Evolutionary conservation across 2,888 invertebrate genomes (phyloP), one percentile per base, ranked within the genome.

Genomic region (Tigriopus californicus): DNA sequence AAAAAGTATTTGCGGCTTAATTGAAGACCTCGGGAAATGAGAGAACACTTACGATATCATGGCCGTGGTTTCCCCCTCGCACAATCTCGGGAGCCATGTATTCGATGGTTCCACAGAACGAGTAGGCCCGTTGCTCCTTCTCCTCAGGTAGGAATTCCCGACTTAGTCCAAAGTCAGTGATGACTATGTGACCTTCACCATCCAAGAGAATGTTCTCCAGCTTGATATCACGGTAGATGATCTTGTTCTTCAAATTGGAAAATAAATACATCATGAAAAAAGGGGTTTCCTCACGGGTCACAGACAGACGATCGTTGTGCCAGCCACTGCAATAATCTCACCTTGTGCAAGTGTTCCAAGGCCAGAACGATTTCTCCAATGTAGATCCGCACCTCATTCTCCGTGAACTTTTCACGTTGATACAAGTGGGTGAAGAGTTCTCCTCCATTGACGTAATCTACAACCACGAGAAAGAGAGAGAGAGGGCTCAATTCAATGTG

Each of bases 61-160:
- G 94, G 22, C 95, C 95, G 65, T 82, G 80, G 60, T 81, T 82
- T 62, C 89, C 88, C 60, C 89, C 87, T 67, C 83, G 74, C 42
- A 80, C 77, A 41, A 81, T 77, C 70, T 81, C 87, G 0, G 89
- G 94, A 20, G 94, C 94, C 95, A 97, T 97, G 73, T 97, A 97
- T 71, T 97, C 95, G 67, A 95, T 87, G 63, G 95, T 97, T 18
- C 97, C 97, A 71, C 97, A 97, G 75, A 94, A 97, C 63, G 92
- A 94, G 75, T 92, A 92, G 0, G 97, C 87, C 63, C 92, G 75
- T 68, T 82, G 82, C 68, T 86, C 83, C 68, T 76, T 76, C 67
- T 80, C 77, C 68, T 78, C 72, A 13, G 79, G 77, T 60, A 85
- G 79, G 71, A 90, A 84, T 74, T 94, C 92, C 74, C 97, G 97